Evolutionary conservation across 2,888 invertebrate species (phyloP), one percentile per base, ranked within the genome.

Genomic region (Volucella inanis): DNA sequence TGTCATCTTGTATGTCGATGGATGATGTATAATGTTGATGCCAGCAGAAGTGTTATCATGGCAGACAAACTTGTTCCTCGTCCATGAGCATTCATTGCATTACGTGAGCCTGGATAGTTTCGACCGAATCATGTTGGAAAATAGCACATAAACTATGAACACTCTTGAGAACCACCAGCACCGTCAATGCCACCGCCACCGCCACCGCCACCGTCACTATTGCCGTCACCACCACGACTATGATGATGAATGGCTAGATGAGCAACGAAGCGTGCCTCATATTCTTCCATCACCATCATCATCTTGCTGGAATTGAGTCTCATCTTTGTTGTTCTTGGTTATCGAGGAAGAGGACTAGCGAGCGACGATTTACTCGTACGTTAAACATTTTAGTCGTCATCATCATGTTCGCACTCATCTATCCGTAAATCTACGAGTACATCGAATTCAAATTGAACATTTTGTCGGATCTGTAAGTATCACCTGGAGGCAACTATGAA

Each of bases 1-100:
- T 85, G 85, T 81, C 85, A 81, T 85, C 81, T 85, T 85, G 85
- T 85, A 52, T 76, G 76, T 81, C 85, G 85, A 85, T 81, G 54
- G 85, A 85, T 85, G 85, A 85, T 85, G 85, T 85, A 85, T 68
- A 85, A 76, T 81, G 76, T 62, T 65, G 80, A 57, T 47, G 81
- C 81, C 85, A 85, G 81, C 85, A 85, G 67, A 85, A 85, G 80
- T 85, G 74, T 77, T 85, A 85, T 80, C 85, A 68, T 59, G 45
- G 52, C 59, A 72, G 76, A 81, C 77, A 85, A 81, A 85, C 76
- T 68, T 47, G 81, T 80, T 81, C 67, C 62, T 18, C 68, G 79
- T 76, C 76, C 43, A 15, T 14, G 54, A 54, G 59, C 54, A 72
- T 54, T 49, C 76, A 68, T 59, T 45, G 81, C 59, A 80, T 85